These are phyloP conservation scores for Anthophora plumipes DNA, from an alignment of 2,888 invertebrate species.

Conservation along the genomic window DNA sequence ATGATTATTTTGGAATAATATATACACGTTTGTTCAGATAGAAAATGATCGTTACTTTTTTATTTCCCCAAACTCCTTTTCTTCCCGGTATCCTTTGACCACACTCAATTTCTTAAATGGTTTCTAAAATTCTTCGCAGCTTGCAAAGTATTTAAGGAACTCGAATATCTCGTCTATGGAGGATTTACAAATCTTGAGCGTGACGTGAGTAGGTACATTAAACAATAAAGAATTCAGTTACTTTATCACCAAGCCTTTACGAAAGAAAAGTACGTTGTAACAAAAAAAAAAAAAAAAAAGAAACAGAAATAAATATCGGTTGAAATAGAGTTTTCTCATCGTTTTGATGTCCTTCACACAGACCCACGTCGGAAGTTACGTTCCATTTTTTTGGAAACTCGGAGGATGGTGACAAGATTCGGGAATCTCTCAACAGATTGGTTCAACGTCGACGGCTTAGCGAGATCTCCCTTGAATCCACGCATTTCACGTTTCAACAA, in stretches of 20 bases:
- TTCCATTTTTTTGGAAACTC: constrained; percentile 85
- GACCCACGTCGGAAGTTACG: constrained; percentile 82
- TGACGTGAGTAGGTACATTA: constrained; percentile 87
- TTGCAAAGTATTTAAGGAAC: constrained; percentile 88
- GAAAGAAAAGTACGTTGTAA: background rate
- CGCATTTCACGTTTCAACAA: constrained; percentile 89
- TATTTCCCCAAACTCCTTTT: background rate
- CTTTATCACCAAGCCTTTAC: background rate
- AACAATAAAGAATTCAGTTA: constrained; percentile 49
- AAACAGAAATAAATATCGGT: background rate
- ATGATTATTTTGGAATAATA: constrained; percentile 47
- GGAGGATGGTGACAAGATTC: constrained; percentile 86
- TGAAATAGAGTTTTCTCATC: constrained; percentile 7
- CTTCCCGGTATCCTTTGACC: background rate
- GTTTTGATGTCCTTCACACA: constrained; percentile 52
- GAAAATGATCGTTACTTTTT: background rate
- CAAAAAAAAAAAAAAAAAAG: background rate
- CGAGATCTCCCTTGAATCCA: constrained; percentile 88
- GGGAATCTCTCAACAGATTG: constrained; percentile 86
- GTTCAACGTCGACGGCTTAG: constrained; percentile 87
- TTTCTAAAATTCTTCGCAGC: constrained; percentile 85
- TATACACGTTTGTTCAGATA: background rate
- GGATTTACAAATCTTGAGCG: constrained; percentile 89
- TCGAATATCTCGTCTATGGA: constrained; percentile 88
- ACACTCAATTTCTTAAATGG: background rate